Conservation (phyloP, 2,113 vertebrate species). For the Pedetes capensis region DNA sequence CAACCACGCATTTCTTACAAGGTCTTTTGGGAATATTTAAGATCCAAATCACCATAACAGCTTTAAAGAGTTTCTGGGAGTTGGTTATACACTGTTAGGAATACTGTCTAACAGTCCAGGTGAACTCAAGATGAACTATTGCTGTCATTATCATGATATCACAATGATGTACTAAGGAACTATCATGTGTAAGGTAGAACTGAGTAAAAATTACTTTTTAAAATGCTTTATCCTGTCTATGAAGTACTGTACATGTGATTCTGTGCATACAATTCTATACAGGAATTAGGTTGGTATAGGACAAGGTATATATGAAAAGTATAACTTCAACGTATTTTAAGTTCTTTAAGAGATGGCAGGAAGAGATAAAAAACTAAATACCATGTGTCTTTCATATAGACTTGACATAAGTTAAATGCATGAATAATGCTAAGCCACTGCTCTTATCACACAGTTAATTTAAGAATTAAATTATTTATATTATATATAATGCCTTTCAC, state of each 20-base stretch:
- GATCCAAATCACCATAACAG: background rate
- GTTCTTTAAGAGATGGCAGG: background rate
- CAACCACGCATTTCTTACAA: background rate
- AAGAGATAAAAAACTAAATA: background rate
- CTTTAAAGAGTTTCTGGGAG: background rate
- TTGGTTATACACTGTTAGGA: background rate
- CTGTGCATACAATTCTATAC: background rate
- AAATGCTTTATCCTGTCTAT: background rate
- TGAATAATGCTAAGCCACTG: background rate
- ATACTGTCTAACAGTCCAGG: background rate
- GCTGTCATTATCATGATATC: background rate
- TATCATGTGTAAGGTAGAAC: background rate
- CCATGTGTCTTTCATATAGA: background rate
- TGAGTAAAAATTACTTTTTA: background rate
- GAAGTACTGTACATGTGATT: background rate
- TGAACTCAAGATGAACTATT: background rate
- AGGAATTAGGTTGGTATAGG: background rate
- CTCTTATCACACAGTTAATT: background rate
- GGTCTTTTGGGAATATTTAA: background rate
- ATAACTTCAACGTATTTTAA: background rate
- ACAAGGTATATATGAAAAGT: background rate
- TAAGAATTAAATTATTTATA: background rate
- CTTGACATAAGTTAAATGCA: background rate
- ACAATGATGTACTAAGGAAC: background rate
- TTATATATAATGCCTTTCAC: background rate